Percentiles rank a stretch among this genome's conserved stretches.
Conservation (phyloP, 2,113 vertebrate species). For the Varanus komodoensis region DNA sequence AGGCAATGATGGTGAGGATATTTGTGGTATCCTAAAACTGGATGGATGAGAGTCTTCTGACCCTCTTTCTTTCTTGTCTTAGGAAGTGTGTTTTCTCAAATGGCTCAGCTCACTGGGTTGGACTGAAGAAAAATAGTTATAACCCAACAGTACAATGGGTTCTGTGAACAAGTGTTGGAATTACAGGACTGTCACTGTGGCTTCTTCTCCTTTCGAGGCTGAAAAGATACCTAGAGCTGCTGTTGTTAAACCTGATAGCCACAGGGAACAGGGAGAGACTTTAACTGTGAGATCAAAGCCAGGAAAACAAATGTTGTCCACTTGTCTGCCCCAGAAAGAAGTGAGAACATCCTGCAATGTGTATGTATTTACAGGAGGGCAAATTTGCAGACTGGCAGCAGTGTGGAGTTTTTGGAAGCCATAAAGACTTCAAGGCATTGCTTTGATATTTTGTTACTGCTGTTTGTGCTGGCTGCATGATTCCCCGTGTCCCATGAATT, state of each 20-base stretch:
- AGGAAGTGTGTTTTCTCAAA: too few species aligned
- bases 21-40: background rate
- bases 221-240: constrained; percentile 30
- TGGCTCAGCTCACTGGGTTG: background rate
- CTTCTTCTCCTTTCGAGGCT: constrained; percentile 21
- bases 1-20: too few species aligned
- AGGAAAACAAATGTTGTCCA: constrained; percentile 43
- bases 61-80: background rate
- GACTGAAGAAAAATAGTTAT: background rate
- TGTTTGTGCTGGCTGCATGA: constrained; percentile 68
- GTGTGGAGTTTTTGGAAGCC: constrained; percentile 61
- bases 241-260: constrained; percentile 14
- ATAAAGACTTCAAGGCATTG: constrained; percentile 72
- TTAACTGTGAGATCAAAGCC: background rate
- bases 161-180: constrained; percentile 28
- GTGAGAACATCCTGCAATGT: constrained; percentile 50
- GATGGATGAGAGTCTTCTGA: background rate
- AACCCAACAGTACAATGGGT: background rate
- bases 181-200: constrained; percentile 25
- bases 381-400: constrained; percentile 59
- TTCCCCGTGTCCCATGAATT: constrained; percentile 66
- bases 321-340: constrained; percentile 52
- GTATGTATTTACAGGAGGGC: constrained; percentile 62
- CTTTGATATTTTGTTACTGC: constrained; percentile 74
- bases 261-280: constrained; percentile 32